Evolutionary conservation across 2,888 invertebrate genomes (phyloP).

Genomic region (Napeogenes inachia): DNA sequence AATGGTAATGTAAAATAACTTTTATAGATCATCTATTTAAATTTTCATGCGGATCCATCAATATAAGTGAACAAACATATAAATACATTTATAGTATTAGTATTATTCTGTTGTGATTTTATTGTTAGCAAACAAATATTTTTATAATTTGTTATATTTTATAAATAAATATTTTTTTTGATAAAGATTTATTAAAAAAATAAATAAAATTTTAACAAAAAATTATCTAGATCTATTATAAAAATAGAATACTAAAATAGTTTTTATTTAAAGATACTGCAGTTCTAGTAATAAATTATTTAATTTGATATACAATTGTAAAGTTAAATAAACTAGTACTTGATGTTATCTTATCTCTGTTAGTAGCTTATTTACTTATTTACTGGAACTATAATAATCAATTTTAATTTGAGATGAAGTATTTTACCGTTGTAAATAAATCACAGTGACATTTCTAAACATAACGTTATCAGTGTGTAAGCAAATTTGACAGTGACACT

Average conservation of each 20-base stretch:
- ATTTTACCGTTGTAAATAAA: slow-evolving; percentile 52
- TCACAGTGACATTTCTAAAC: slow-evolving; percentile 55
- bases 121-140: no score
- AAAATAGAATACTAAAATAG: neutral
- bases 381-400: slow-evolving; percentile 56
- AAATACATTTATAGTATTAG: no score
- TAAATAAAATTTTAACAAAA: no score
- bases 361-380: slow-evolving; percentile 61
- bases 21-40: no score
- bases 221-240: neutral
- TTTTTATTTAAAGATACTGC: neutral
- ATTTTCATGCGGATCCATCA: no score
- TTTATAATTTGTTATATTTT: no score
- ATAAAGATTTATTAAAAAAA: no score
- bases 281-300: slow-evolving; percentile 2
- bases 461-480: slow-evolving; percentile 47
- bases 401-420: slow-evolving; percentile 55
- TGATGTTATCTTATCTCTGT: slow-evolving; percentile 56
- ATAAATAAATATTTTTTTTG: no score
- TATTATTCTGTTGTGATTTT: no score
- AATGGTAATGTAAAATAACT: no score
- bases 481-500: slow-evolving; percentile 54
- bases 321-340: slow-evolving; percentile 17
- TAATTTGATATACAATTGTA: slow-evolving; percentile 27
- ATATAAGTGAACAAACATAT: no score